These are phyloP conservation scores for Clavelina lepadiformis DNA, from an alignment of 23 tunicate genomes.

Conservation along the genomic window DNA sequence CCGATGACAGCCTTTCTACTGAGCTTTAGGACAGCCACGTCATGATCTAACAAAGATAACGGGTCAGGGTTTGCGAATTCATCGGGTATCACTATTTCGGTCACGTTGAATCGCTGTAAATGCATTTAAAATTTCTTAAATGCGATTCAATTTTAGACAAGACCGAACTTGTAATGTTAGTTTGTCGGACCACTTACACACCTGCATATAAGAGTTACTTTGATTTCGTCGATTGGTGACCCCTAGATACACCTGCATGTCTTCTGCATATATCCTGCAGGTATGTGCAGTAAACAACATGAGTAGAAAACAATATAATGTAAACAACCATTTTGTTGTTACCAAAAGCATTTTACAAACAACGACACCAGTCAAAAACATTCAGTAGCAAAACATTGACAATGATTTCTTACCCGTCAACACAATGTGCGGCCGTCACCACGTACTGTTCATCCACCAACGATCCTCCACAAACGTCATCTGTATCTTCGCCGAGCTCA, in stretches of 20 bases:
- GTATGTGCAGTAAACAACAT: background rate
- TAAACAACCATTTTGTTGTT: too few species aligned
- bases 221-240: constrained; percentile 15
- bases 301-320: too few species aligned
- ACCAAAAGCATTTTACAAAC: constrained; percentile 18
- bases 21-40: constrained; percentile 47
- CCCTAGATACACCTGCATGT: constrained; percentile 14
- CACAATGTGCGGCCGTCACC: constrained; percentile 69
- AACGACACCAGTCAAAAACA: too few species aligned
- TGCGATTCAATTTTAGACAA: too few species aligned
- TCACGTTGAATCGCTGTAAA: constrained; percentile 20
- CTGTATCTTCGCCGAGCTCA: background rate
- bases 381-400: background rate
- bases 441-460: constrained; percentile 40
- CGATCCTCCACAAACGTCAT: constrained; percentile 69
- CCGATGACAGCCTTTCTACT: constrained; percentile 26
- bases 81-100: constrained; percentile 11
- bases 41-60: constrained; percentile 6
- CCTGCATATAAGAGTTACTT: constrained; percentile 1
- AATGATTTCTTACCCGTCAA: background rate
- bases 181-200: too few species aligned
- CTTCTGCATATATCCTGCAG: background rate
- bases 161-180: too few species aligned
- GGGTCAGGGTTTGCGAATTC: constrained; percentile 1
- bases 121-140: too few species aligned